Conservation (phyloP, 2,797 vertebrate genomes). For the Falco peregrinus region DNA sequence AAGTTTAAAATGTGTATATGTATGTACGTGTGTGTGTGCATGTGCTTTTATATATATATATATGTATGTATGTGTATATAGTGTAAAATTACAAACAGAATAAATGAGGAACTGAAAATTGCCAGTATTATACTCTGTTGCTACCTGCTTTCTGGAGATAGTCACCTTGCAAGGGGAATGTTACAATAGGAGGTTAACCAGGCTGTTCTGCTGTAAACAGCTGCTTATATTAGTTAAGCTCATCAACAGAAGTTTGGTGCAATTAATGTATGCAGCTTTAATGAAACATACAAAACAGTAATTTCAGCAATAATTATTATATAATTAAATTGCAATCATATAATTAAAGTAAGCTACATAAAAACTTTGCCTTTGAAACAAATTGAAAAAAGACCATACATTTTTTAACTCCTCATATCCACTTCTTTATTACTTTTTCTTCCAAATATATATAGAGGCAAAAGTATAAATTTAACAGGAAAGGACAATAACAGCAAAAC, state of each 20-base stretch:
- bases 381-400: neutral
- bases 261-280: slow-evolving; percentile 71
- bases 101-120: neutral
- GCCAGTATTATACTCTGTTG: neutral
- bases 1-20: neutral
- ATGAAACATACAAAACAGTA: slow-evolving; percentile 70
- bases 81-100: neutral
- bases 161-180: slow-evolving; percentile 51
- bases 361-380: slow-evolving; percentile 67
- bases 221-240: slow-evolving; percentile 69
- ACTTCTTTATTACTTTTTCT: neutral
- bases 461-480: neutral
- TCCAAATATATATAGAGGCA: neutral
- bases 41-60: neutral
- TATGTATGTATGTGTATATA: neutral
- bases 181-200: slow-evolving; percentile 22
- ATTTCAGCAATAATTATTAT: slow-evolving; percentile 64
- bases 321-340: slow-evolving; percentile 69
- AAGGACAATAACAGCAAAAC: neutral
- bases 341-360: slow-evolving; percentile 60
- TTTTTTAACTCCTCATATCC: neutral
- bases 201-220: slow-evolving; percentile 54
- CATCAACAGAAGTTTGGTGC: slow-evolving; percentile 61
- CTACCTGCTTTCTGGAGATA: slow-evolving; percentile 13
- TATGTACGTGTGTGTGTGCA: neutral